phyloP scores from a whole-genome alignment of 2,113 vertebrate genomes.

The Cinclus cinclus region DNA sequence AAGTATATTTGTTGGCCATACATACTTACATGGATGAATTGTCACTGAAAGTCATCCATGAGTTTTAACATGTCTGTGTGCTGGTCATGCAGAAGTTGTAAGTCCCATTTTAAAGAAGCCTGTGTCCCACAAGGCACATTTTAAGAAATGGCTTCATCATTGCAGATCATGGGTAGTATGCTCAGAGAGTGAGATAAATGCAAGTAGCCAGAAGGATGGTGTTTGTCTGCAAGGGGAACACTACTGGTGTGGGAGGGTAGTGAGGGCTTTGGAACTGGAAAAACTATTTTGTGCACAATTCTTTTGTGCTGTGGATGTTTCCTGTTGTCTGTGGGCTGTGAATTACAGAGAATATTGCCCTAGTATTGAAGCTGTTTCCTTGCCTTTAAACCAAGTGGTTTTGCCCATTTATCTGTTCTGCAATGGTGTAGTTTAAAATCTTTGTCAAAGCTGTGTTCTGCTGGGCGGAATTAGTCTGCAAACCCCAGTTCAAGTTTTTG shows the following conservation, averaged over 20 bases:
- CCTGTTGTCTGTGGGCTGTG: background rate
- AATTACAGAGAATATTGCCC: background rate
- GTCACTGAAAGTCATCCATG: background rate
- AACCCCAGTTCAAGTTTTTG: background rate
- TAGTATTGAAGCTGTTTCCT: background rate
- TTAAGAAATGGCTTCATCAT: background rate
- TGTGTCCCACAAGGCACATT: background rate
- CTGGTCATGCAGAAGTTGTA: background rate
- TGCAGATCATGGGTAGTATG: background rate
- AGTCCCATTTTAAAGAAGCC: background rate
- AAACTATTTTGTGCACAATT: background rate
- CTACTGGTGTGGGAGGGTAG: accelerated
- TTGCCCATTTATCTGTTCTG: background rate
- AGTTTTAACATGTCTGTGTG: background rate
- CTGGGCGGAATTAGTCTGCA: background rate
- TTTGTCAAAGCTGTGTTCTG: background rate
- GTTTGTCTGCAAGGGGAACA: background rate
- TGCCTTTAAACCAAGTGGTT: background rate
- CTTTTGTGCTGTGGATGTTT: background rate
- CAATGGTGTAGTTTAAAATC: background rate
- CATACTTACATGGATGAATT: background rate
- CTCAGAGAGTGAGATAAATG: background rate
- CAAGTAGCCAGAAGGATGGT: background rate
- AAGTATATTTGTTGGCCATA: background rate
- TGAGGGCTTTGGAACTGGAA: background rate